Evolutionary conservation across 2,888 invertebrate species (phyloP).

Genomic region (Heliconius sara): DNA sequence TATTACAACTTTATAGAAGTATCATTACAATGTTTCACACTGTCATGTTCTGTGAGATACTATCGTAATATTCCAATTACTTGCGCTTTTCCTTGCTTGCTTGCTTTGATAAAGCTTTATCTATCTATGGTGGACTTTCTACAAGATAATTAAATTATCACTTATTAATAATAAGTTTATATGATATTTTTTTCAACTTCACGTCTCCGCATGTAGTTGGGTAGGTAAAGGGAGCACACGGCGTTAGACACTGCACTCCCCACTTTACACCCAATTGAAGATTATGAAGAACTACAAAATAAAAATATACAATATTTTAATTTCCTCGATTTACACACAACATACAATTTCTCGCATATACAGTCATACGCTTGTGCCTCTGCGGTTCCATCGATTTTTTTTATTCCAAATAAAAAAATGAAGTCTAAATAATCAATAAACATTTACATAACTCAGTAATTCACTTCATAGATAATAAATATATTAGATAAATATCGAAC

Average conservation of each 20-base stretch:
- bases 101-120: too few relatives aligned
- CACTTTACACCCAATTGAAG: too few relatives aligned
- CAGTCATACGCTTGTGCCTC: too few relatives aligned
- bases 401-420: neutral
- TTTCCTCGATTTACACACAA: too few relatives aligned
- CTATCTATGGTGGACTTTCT: slow-evolving; percentile 15
- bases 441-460: slow-evolving; percentile 13
- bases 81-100: slow-evolving; percentile 17
- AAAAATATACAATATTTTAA: too few relatives aligned
- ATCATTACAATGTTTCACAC: slow-evolving; percentile 31
- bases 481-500: slow-evolving; percentile 34
- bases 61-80: slow-evolving; percentile 34
- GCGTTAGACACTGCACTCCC: too few relatives aligned
- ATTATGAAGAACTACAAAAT: too few relatives aligned
- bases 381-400: too few relatives aligned
- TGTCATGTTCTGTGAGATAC: slow-evolving; percentile 24
- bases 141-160: slow-evolving; percentile 18
- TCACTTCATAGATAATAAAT: slow-evolving; percentile 29
- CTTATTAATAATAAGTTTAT: neutral
- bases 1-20: slow-evolving; percentile 27
- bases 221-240: too few relatives aligned
- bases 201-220: too few relatives aligned
- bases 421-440: slow-evolving; percentile 9
- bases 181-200: neutral
- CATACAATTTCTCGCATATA: too few relatives aligned